Conservation (phyloP, 2,797 vertebrate species). For the Enteromius thamalakanensis region DNA sequence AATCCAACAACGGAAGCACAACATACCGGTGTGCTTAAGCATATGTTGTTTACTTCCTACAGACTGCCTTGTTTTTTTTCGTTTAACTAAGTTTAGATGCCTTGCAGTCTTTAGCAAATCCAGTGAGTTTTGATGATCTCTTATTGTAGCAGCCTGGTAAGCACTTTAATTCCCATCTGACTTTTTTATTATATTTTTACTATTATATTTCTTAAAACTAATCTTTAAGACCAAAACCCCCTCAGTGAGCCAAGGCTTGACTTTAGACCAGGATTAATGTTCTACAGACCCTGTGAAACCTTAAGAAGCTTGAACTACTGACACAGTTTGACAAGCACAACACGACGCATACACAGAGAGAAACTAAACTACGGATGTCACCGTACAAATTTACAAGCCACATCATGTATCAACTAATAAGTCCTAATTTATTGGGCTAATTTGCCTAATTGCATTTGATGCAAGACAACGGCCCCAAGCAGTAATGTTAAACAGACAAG, state of each 20-base stretch:
- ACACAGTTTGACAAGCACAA: slow-evolving; percentile 1
- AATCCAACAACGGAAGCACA: background rate
- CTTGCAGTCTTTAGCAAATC: background rate
- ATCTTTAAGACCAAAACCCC: background rate
- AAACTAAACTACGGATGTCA: background rate
- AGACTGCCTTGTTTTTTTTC: background rate
- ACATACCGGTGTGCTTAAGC: background rate
- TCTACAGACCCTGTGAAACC: slow-evolving; percentile 5
- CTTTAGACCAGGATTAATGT: slow-evolving; percentile 27
- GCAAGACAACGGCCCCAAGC: slow-evolving; percentile 4
- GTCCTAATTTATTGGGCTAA: slow-evolving; percentile 19
- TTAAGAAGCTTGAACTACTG: slow-evolving; percentile 27
- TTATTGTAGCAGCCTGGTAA: background rate
- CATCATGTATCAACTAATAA: background rate
- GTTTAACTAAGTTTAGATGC: background rate
- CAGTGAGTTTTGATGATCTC: background rate
- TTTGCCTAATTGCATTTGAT: slow-evolving; percentile 23
- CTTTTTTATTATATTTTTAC: background rate
- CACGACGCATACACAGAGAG: background rate
- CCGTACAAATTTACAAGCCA: background rate
- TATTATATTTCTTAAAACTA: background rate
- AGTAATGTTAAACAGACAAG: background rate
- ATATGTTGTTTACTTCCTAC: background rate
- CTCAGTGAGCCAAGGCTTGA: background rate
- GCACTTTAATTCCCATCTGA: background rate